These are phyloP conservation scores for Sciurus carolinensis DNA, from an alignment of 2,797 vertebrate species.

Conservation along the genomic window DNA sequence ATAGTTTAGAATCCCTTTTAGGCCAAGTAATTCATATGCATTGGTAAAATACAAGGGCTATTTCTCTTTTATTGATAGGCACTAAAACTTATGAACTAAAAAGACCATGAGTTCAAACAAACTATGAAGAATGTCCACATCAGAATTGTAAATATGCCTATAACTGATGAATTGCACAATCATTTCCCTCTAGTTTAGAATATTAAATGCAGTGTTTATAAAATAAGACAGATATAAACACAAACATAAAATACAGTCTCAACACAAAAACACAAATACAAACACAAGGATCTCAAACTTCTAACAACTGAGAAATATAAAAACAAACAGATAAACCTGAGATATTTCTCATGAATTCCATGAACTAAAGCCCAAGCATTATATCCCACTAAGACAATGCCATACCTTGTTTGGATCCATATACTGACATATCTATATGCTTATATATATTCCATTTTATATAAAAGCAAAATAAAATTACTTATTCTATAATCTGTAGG, in stretches of 20 bases:
- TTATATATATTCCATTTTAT: neutral
- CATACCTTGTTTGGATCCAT: neutral
- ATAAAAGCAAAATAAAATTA: slow-evolving; percentile 15
- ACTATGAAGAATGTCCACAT: slow-evolving; percentile 40
- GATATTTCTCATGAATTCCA: neutral
- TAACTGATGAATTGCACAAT: slow-evolving; percentile 57
- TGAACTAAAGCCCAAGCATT: slow-evolving; percentile 22
- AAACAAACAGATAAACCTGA: neutral
- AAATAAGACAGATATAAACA: slow-evolving; percentile 1
- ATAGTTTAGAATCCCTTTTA: neutral
- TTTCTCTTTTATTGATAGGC: slow-evolving; percentile 25
- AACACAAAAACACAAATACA: neutral
- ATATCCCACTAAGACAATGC: neutral
- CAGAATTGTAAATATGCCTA: neutral
- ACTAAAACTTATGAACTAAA: slow-evolving; percentile 36
- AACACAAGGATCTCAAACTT: neutral
- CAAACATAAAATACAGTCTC: slow-evolving; percentile 26
- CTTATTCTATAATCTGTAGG: neutral
- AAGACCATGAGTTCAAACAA: neutral
- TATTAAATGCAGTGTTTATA: slow-evolving; percentile 22
- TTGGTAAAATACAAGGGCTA: slow-evolving; percentile 11
- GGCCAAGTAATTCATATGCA: neutral
- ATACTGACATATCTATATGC: neutral
- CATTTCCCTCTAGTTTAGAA: neutral
- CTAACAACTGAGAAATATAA: slow-evolving; percentile 16